Conservation (phyloP, 2,113 vertebrate species). For the Mustela lutreola region DNA sequence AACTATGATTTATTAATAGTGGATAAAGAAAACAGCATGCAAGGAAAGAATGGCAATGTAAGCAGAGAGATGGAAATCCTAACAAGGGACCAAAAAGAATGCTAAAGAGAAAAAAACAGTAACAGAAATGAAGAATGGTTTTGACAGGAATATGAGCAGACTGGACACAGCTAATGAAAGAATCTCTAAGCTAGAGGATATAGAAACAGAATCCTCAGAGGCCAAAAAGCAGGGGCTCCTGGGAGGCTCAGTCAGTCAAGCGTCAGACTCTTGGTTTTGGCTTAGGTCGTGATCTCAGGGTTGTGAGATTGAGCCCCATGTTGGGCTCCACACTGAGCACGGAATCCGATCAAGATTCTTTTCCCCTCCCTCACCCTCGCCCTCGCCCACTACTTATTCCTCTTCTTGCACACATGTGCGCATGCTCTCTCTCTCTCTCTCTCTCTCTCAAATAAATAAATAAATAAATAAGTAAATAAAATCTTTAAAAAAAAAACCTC, state of each 20-base stretch:
- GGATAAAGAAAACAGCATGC: background rate
- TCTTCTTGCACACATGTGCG: background rate
- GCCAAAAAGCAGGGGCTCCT: no score
- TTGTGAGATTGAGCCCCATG: background rate
- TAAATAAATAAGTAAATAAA: background rate
- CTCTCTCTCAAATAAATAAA: background rate
- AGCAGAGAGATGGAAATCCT: background rate
- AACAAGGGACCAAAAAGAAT: background rate
- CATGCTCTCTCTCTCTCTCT: background rate
- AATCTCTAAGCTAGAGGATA: background rate
- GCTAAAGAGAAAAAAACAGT: background rate
- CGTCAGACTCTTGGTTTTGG: background rate
- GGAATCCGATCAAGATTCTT: background rate
- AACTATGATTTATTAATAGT: conserved; percentile 10
- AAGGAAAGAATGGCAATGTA: background rate
- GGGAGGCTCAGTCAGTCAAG: no score
- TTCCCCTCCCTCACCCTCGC: background rate
- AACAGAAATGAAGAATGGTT: background rate
- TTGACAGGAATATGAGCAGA: background rate
- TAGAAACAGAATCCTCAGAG: background rate
- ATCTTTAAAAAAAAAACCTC: background rate
- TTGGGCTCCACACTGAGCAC: background rate
- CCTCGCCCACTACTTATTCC: background rate
- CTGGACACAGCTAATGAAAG: background rate
- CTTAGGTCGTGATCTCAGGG: background rate